Evolutionary conservation across 2,888 invertebrate genomes (phyloP).

Genomic region (Calameuta filiformis): DNA sequence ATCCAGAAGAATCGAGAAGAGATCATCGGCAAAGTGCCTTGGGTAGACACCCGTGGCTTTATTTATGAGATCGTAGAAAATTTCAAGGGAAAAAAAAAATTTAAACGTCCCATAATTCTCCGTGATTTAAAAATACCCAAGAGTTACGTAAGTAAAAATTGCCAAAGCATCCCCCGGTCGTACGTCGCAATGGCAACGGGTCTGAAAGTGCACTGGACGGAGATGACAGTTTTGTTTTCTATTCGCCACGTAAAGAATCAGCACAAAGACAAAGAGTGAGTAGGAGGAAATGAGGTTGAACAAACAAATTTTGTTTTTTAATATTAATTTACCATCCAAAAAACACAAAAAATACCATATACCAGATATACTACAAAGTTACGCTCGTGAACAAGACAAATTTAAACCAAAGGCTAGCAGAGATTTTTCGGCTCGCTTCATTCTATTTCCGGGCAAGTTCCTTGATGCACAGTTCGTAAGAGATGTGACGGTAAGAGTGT

Average conservation of each 20-base stretch:
- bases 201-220: background rate
- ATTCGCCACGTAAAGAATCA: background rate
- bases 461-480: background rate
- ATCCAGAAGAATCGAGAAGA: background rate
- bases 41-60: background rate
- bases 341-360: background rate
- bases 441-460: background rate
- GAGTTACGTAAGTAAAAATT: background rate
- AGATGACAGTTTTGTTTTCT: background rate
- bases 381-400: background rate
- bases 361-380: background rate
- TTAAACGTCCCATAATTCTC: background rate
- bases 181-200: background rate
- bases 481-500: background rate
- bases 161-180: background rate
- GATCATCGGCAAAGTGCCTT: background rate
- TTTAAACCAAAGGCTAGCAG: background rate
- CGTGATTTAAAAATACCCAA: background rate
- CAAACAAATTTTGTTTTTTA: fast-evolving
- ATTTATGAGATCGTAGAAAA: background rate
- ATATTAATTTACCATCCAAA: background rate
- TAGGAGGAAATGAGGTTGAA: background rate
- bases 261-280: background rate
- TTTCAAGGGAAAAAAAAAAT: background rate
- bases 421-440: background rate